These are phyloP conservation scores for Drosophila mulleri DNA, from an alignment of 2,888 invertebrate genomes.

Conservation along the genomic window DNA sequence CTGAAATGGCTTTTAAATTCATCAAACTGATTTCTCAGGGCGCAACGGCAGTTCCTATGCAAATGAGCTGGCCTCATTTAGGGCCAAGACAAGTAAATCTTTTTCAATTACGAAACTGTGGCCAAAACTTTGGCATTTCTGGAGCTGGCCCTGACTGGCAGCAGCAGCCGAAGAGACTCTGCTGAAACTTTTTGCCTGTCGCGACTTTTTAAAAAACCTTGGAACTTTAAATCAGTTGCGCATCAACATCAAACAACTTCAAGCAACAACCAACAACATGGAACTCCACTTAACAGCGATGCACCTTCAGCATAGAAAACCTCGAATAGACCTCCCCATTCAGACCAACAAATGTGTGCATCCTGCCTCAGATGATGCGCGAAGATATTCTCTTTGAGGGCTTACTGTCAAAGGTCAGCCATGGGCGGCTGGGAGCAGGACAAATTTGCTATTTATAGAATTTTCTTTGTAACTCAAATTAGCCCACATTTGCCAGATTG, in stretches of 20 bases:
- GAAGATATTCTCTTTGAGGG: constrained; percentile 41
- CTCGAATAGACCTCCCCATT: neutral
- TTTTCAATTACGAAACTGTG: constrained; percentile 57
- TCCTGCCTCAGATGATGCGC: constrained; percentile 38
- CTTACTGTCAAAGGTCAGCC: constrained; percentile 45
- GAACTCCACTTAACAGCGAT: constrained; percentile 60
- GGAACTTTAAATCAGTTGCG: constrained; percentile 40
- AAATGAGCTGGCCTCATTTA: constrained; percentile 65
- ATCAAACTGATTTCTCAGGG: constrained; percentile 65
- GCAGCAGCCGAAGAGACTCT: neutral
- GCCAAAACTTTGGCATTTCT: constrained; percentile 39
- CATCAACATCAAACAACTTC: constrained; percentile 47
- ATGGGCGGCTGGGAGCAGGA: constrained; percentile 15
- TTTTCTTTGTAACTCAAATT: constrained; percentile 19
- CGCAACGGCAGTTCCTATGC: constrained; percentile 40
- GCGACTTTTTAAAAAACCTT: constrained; percentile 20
- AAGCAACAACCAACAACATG: constrained; percentile 52
- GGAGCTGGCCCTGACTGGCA: constrained; percentile 13
- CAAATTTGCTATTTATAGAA: constrained; percentile 62
- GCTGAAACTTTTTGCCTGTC: constrained; percentile 38
- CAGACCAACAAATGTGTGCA: constrained; percentile 29
- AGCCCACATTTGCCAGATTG: constrained; percentile 22
- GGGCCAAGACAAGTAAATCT: constrained; percentile 42
- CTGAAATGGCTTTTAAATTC: constrained; percentile 39
- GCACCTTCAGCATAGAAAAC: constrained; percentile 11